These are phyloP conservation scores for Tortrix viridana DNA, from an alignment of 2,888 invertebrate species.

Conservation along the genomic window DNA sequence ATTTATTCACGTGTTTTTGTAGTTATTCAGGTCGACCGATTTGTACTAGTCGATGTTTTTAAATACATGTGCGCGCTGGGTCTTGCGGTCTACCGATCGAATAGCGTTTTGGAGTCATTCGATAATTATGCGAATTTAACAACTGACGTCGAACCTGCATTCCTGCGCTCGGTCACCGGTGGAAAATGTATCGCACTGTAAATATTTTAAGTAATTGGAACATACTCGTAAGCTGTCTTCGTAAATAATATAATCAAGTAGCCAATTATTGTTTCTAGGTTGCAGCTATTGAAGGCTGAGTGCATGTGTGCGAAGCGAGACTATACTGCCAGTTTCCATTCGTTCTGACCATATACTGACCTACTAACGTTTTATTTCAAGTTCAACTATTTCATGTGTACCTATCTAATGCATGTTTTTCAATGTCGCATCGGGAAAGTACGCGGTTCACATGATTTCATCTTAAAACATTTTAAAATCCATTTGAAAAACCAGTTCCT, in stretches of 20 bases:
- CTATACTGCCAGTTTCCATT: not conserved
- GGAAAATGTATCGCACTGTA: not conserved
- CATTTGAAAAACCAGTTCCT: too few species aligned
- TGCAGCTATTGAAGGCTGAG: conserved; percentile 13
- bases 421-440: too few species aligned
- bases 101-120: not conserved
- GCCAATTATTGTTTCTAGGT: conserved; percentile 23
- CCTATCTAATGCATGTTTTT: too few species aligned
- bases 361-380: too few species aligned
- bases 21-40: conserved; percentile 29
- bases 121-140: conserved; percentile 13
- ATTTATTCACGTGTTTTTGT: conserved; percentile 26
- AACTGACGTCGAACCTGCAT: conserved; percentile 18
- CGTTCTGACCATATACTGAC: too few species aligned
- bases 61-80: conserved; percentile 23
- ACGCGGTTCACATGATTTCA: too few species aligned
- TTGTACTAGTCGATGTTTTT: conserved; percentile 29
- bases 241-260: conserved; percentile 1
- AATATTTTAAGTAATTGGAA: too few species aligned
- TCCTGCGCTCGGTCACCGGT: conserved; percentile 14
- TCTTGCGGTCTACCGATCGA: conserved; percentile 19
- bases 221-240: too few species aligned
- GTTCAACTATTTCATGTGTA: too few species aligned
- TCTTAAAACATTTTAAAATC: too few species aligned
- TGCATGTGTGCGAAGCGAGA: conserved; percentile 1